These are phyloP conservation scores for Mythimna pallens DNA, from an alignment of 2,888 invertebrate genomes.

Conservation along the genomic window DNA sequence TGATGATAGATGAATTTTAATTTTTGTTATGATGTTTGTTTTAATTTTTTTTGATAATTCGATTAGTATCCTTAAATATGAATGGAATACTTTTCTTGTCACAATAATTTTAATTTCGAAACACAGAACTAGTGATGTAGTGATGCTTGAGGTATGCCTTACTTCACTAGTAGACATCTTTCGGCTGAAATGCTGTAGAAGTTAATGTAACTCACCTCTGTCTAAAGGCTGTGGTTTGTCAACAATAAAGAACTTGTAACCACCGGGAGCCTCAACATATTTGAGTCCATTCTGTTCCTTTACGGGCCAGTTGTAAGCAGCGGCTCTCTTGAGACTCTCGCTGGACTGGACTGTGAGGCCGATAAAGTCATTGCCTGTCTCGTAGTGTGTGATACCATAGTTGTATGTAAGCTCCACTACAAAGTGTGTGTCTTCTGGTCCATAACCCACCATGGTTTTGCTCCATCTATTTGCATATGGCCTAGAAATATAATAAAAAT, in stretches of 20 bases:
- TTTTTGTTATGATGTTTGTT: no score
- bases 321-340: slow-evolving; percentile 94
- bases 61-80: no score
- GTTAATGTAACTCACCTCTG: slow-evolving; percentile 87
- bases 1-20: no score
- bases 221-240: slow-evolving; percentile 93
- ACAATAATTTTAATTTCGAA: not conserved
- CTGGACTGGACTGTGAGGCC: slow-evolving; percentile 96
- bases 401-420: slow-evolving; percentile 99
- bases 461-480: slow-evolving; percentile 99
- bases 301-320: slow-evolving; percentile 93
- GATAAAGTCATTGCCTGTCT: slow-evolving; percentile 97
- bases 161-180: not conserved
- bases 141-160: not conserved
- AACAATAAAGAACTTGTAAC: slow-evolving; percentile 96
- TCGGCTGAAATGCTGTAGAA: not conserved
- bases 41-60: no score
- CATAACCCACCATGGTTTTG: slow-evolving; percentile 99
- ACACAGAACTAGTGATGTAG: not conserved
- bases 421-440: slow-evolving; percentile 98
- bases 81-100: no score
- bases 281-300: slow-evolving; percentile 91
- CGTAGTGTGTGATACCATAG: slow-evolving; percentile 97
- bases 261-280: slow-evolving; percentile 96
- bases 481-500: slow-evolving; percentile 86